These are phyloP conservation scores for Sebastes aleutianus DNA, from an alignment of 2,797 vertebrate genomes.

Conservation along the genomic window DNA sequence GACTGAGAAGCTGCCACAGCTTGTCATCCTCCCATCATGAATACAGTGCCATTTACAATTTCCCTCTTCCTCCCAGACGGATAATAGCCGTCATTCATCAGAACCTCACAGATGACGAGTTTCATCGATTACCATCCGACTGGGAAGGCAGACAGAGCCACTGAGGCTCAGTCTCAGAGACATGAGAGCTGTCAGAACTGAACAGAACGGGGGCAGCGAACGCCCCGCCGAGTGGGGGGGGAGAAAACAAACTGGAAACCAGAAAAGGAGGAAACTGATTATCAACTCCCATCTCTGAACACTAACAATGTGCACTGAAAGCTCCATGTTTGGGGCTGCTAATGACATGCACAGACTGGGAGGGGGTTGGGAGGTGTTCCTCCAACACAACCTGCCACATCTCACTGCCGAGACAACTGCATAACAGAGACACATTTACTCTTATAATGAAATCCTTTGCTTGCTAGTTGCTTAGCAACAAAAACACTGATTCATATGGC, in stretches of 20 bases:
- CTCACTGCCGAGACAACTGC: conserved; percentile 74
- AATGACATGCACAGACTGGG: conserved; percentile 67
- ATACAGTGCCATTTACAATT: conserved; percentile 29
- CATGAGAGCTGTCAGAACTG: conserved; percentile 34
- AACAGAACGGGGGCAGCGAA: conserved; percentile 29
- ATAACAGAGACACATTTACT: conserved; percentile 74
- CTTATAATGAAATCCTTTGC: conserved; percentile 78
- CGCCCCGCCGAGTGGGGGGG: background rate
- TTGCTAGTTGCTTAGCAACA: conserved; percentile 84
- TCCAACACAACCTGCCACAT: conserved; percentile 71
- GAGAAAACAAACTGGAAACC: conserved; percentile 30
- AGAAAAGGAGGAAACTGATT: conserved; percentile 59
- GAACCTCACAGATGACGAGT: conserved; percentile 29
- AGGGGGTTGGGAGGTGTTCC: conserved; percentile 51
- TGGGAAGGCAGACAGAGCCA: conserved; percentile 11
- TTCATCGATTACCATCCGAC: conserved; percentile 55
- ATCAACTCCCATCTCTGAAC: conserved; percentile 62
- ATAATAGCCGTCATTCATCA: conserved; percentile 67
- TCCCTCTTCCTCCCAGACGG: conserved; percentile 34
- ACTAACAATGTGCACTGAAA: conserved; percentile 39
- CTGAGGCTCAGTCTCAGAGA: conserved; percentile 29
- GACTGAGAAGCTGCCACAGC: conserved; percentile 26
- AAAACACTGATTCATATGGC: conserved; percentile 75
- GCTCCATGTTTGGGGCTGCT: conserved; percentile 61
- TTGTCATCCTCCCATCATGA: conserved; percentile 20